Evolutionary conservation across 2,797 vertebrate species (phyloP), one percentile per base, ranked within the genome.

Genomic region (Danionella dracula): DNA sequence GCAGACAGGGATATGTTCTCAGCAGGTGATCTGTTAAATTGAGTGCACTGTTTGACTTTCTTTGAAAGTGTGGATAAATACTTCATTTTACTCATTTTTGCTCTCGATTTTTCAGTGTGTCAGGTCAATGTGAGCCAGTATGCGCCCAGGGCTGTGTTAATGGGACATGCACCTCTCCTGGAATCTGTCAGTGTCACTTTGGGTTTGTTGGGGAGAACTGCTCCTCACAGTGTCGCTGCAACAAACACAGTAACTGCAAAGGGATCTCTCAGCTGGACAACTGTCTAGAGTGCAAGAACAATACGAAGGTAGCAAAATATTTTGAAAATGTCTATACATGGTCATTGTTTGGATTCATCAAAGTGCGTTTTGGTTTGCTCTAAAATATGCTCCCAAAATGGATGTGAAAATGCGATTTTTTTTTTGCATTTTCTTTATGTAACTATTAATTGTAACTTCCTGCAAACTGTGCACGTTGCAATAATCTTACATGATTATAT

Each of bases 161-260:
- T 0, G 94, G 94, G 46, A 93, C 92, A 0, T 97, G 94, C 0
- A 81, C 92, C 59, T 93, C 93, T 3, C 94, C 94, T 0, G 93
- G 94, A 58, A 82, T 89, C 27, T 97, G 94, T 74, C 90, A 82
- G 62, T 96, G 94, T 76, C 92, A 94, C 77, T 97, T 97, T 16
- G 94, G 93, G 54, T 95, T 94, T 9, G 93, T 96, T 0, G 94
- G 94, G 4, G 90, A 88, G 38, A 94, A 96, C 85, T 97, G 94
- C 77, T 96, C 94, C 1, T 90, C 90, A 1, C 91, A 93, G 77
- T 97, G 94, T 76, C 93, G 86, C 71, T 97, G 94, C 82, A 97
- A 97, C 80, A 92, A 93, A 58, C 94, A 97, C 81, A 97, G 94
- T 69, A 91, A 97, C 81, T 96, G 94, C 5, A 89, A 82, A 0